Evolutionary conservation across 2,888 invertebrate species (phyloP).

Genomic region (Gymnoscelis rufifasciata): DNA sequence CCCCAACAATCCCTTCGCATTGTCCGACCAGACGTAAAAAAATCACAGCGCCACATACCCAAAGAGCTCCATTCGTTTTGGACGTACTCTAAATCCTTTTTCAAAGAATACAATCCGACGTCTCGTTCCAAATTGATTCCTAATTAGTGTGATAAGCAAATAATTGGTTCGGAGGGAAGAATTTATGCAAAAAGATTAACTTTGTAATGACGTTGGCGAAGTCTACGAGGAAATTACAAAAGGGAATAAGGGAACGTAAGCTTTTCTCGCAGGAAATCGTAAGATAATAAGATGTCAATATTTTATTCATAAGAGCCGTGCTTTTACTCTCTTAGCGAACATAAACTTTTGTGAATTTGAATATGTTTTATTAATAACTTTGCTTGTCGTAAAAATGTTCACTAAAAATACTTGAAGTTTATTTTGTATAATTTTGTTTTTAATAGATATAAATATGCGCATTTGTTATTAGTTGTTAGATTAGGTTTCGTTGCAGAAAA

Average conservation of each 20-base stretch:
- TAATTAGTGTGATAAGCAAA: slow-evolving; percentile 59
- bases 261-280: slow-evolving; percentile 2
- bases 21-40: slow-evolving; percentile 28
- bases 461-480: too few species aligned
- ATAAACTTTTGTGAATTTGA: slow-evolving; percentile 1
- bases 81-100: slow-evolving; percentile 41
- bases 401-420: background rate
- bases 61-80: slow-evolving; percentile 37
- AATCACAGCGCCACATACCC: slow-evolving; percentile 30
- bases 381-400: background rate
- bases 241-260: slow-evolving; percentile 8
- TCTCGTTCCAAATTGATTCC: slow-evolving; percentile 57
- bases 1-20: slow-evolving; percentile 27
- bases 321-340: slow-evolving; percentile 1
- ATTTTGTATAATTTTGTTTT: background rate
- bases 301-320: slow-evolving; percentile 9
- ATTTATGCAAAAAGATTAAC: slow-evolving; percentile 20
- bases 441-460: too few species aligned
- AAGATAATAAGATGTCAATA: slow-evolving; percentile 9
- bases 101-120: slow-evolving; percentile 57
- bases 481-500: too few species aligned
- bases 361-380: background rate
- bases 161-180: slow-evolving; percentile 34
- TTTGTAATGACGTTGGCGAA: slow-evolving; percentile 15
- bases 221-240: slow-evolving; percentile 15